A percentile compares a stretch with the other conserved stretches of the same genome.
Evolutionary conservation across 2,113 vertebrate genomes (phyloP).

Genomic region (Probosciger aterrimus): DNA sequence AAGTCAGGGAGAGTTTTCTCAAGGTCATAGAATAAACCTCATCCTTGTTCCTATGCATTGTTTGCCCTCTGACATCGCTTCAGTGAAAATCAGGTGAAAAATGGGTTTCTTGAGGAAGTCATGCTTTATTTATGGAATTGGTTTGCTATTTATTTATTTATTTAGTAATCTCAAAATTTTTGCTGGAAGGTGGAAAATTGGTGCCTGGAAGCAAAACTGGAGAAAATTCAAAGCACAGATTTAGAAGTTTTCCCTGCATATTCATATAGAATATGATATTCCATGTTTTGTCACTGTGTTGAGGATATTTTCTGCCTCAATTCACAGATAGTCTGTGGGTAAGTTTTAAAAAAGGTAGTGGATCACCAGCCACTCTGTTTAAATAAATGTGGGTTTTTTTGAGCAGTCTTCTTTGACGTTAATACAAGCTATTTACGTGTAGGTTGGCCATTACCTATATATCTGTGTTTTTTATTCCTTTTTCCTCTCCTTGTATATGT

Average conservation of each 20-base stretch:
- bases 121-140: neutral
- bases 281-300: neutral
- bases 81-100: neutral
- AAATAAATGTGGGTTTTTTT: neutral
- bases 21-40: neutral
- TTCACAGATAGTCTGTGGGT: neutral
- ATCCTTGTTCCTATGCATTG: neutral
- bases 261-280: neutral
- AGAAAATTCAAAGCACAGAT: neutral
- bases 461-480: neutral
- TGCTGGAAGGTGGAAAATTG: neutral
- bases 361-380: neutral
- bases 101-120: neutral
- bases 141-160: neutral
- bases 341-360: neutral
- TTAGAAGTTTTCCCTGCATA: neutral
- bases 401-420: neutral
- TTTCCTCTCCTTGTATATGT: neutral
- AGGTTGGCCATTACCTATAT: neutral
- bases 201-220: neutral
- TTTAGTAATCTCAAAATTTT: neutral
- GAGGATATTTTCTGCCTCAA: neutral
- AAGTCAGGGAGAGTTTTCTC: neutral
- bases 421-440: neutral
- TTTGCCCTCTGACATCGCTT: neutral